Evolutionary conservation across 1,140 invertebrate species (phyloP).

Genomic region (Pygmarrhopalites habei): DNA sequence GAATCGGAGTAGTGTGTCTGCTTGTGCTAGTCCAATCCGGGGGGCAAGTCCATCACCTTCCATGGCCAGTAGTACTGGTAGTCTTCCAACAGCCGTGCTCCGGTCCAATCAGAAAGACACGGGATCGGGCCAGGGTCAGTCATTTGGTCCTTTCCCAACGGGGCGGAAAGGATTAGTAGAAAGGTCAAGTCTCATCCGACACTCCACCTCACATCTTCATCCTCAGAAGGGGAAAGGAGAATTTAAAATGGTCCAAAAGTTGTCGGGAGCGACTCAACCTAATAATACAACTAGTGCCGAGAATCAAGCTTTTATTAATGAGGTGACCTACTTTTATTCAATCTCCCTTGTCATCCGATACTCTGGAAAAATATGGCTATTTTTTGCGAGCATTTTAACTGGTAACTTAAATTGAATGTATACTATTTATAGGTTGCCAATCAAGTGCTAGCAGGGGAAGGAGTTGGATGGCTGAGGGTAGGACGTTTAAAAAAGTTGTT

Average conservation of each 20-base stretch:
- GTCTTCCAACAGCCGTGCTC: conserved; percentile 32
- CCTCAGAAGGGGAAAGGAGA: conserved; percentile 52
- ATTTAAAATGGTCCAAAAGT: conserved; percentile 48
- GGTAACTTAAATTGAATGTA: not conserved
- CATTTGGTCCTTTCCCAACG: conserved; percentile 67
- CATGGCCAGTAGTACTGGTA: conserved; percentile 36
- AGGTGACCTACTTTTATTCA: no score
- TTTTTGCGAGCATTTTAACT: no score
- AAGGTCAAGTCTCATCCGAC: conserved; percentile 81
- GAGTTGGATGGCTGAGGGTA: conserved; percentile 92
- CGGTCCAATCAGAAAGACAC: conserved; percentile 21
- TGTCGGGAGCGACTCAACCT: conserved; percentile 44
- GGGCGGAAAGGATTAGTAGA: conserved; percentile 78
- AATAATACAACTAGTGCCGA: conserved; percentile 68
- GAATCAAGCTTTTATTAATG: conserved; percentile 79
- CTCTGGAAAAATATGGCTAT: no score
- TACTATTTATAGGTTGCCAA: conserved; percentile 68
- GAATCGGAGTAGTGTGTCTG: conserved; percentile 37
- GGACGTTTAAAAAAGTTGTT: conserved; percentile 91
- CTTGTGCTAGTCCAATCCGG: conserved; percentile 35
- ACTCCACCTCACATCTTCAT: conserved; percentile 49
- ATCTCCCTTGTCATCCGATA: no score
- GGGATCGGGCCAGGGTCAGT: not conserved
- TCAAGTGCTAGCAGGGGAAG: conserved; percentile 89
- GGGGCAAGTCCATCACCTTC: conserved; percentile 31